These are phyloP conservation scores for Thereva unica DNA, from an alignment of 2,888 invertebrate species.

Conservation along the genomic window DNA sequence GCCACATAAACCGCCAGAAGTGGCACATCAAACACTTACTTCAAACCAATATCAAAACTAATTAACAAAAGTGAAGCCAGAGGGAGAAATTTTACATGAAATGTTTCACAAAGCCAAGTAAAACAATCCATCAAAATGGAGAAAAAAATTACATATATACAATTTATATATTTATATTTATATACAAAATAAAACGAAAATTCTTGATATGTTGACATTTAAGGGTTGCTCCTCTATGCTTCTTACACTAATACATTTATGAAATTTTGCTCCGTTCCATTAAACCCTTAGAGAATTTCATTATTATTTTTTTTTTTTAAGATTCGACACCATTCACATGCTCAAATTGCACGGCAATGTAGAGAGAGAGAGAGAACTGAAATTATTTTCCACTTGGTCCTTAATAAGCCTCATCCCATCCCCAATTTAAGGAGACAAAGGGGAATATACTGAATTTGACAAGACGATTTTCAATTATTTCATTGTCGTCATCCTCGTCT, in stretches of 20 bases:
- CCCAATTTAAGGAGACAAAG: not conserved
- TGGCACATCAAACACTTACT: conserved; percentile 24
- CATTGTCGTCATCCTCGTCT: conserved; percentile 17
- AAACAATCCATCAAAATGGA: too few species aligned
- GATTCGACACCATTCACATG: not conserved
- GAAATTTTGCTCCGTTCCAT: too few species aligned
- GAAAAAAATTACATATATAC: too few species aligned
- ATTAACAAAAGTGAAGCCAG: conserved; percentile 14
- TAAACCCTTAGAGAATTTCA: too few species aligned
- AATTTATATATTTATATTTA: too few species aligned
- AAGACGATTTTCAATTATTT: conserved; percentile 41
- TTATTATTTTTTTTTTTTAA: not conserved
- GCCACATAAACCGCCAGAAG: conserved; percentile 18
- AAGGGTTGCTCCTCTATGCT: too few species aligned
- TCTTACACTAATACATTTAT: too few species aligned
- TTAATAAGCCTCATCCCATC: conserved; percentile 28
- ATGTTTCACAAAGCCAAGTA: too few species aligned
- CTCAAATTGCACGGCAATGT: not conserved
- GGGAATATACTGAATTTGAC: conserved; percentile 39
- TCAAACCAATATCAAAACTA: conserved; percentile 8
- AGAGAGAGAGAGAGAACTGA: conserved; percentile 4
- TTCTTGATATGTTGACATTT: too few species aligned
- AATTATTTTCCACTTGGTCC: conserved; percentile 25
- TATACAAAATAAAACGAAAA: too few species aligned
- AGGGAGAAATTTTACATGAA: conserved; percentile 18